These are phyloP conservation scores for Microplitis demolitor DNA, from an alignment of 1,140 invertebrate genomes.

Conservation along the genomic window DNA sequence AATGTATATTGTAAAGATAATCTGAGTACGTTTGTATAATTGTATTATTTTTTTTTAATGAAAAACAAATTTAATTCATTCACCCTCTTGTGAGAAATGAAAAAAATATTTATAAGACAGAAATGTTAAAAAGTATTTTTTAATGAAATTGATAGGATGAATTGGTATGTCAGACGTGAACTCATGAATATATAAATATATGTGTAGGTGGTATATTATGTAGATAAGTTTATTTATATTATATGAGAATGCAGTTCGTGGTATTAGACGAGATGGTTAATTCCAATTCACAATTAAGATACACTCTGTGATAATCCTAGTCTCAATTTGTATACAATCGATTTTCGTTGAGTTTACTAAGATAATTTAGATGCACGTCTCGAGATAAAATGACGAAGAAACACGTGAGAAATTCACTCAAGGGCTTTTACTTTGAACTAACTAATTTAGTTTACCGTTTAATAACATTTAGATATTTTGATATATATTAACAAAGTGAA, in stretches of 20 bases:
- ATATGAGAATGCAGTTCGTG: background rate
- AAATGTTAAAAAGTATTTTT: no score
- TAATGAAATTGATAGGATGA: no score
- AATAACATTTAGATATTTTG: background rate
- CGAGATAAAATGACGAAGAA: conserved; percentile 33
- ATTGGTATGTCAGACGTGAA: no score
- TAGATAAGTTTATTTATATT: background rate
- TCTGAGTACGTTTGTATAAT: no score
- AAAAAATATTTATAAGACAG: no score
- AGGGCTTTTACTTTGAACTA: background rate
- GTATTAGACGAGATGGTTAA: background rate
- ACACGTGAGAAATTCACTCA: conserved; percentile 1
- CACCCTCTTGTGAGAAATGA: no score
- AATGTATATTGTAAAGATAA: no score
- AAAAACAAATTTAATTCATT: no score
- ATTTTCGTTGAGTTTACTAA: conserved; percentile 42
- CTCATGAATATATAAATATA: background rate
- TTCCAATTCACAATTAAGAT: conserved; percentile 47
- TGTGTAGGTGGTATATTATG: background rate
- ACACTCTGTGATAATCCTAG: conserved; percentile 35
- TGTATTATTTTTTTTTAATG: no score
- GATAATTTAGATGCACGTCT: conserved; percentile 45
- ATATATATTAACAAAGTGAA: no score
- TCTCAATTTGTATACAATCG: conserved; percentile 46
- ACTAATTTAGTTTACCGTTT: no score